Evolutionary conservation across 2,113 vertebrate genomes (phyloP), one percentile per base, ranked within the genome.

Genomic region (Myiozetetes cayanensis): DNA sequence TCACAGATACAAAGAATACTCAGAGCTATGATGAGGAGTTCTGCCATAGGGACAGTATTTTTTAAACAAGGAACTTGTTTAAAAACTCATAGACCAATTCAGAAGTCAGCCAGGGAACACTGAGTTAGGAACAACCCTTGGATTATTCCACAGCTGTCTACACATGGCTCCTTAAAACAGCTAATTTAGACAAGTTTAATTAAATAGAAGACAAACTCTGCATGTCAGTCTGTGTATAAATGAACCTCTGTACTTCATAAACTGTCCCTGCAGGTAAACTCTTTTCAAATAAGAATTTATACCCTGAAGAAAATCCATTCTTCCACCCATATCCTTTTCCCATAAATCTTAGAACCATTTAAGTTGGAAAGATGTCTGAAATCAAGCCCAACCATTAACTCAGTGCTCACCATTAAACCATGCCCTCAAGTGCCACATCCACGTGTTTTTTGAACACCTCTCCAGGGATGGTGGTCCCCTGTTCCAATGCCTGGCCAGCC

Each of bases 331-430:
- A 39, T 41, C 25, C 6, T 23, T 59, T 52, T 6, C 25, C n/a
- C 4, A 30, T 4, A 49, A 61, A 46, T 27, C 5, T 3, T 7
- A 56, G 25, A 49, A 63, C 31, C 17, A 18, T 31, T 41, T 4
- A 55, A 21, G 6, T 4, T 43, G 49, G 47, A 43, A 27, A 35
- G 17, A 6, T 0, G 3, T 16, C 9, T 56, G 2, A 49, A 55
- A 28, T 4, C 15, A 31, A 43, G 18, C 35, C 37, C 46, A 52
- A 20, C 55, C 61, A 12, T 27, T 35, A 14, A 75, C 13, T 28
- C n/a, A 61, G 6, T 0, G 0, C 5, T 46, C 52, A 18, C 13
- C 47, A 12, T 2, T 12, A 10, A 27, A 9, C 55, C 9, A 3
- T 3, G 55, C 17, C 9, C 14, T 21, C 46, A 18, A 47, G 62